A percentile compares a stretch with the other conserved stretches of the same genome.
These are phyloP conservation scores for Arizona elegans DNA, from an alignment of 2,113 vertebrate genomes.

Conservation along the genomic window DNA sequence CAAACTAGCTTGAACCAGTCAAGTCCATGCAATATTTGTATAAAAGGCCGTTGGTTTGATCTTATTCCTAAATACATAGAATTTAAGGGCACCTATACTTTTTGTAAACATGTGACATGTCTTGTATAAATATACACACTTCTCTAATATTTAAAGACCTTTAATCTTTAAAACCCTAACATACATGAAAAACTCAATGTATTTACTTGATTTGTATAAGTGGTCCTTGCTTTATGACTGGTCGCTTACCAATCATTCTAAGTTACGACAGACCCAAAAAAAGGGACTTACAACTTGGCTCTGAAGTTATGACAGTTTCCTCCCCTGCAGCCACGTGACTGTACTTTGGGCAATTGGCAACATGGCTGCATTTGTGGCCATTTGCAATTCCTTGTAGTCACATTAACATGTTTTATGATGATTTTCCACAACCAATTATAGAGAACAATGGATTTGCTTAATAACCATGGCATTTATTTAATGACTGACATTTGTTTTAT, in stretches of 20 bases:
- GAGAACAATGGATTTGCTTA: neutral
- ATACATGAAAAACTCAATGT: neutral
- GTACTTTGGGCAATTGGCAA: neutral
- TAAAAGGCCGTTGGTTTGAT: neutral
- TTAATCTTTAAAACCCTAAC: neutral
- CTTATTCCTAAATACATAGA: neutral
- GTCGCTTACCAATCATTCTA: neutral
- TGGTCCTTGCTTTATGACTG: neutral
- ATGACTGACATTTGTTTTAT: neutral
- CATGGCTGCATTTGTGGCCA: neutral
- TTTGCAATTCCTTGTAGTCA: neutral
- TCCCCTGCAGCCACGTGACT: neutral
- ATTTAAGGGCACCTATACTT: neutral
- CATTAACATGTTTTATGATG: neutral
- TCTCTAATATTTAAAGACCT: neutral
- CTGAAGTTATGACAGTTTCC: neutral
- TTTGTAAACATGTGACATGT: neutral
- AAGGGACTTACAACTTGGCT: neutral
- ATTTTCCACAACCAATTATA: neutral
- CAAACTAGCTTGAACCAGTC: neutral
- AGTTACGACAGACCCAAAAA: neutral
- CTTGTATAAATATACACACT: neutral
- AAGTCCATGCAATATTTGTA: neutral
- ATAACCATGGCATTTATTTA: neutral
- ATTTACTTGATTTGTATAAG: neutral